Conservation (phyloP, 2,888 invertebrate species). For the Muscina levida region DNA sequence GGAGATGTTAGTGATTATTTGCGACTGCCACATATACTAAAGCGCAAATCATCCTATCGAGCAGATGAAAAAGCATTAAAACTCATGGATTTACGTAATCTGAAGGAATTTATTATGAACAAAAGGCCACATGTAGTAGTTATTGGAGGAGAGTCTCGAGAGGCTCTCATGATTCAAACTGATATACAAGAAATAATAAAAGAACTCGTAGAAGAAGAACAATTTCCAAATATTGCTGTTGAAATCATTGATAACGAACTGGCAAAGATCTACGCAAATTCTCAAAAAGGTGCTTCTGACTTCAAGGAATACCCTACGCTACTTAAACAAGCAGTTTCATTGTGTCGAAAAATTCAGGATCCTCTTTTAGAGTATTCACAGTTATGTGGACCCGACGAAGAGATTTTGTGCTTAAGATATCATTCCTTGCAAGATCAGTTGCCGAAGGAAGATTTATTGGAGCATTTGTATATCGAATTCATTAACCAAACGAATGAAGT, state of each 20-base stretch:
- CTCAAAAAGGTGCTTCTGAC: constrained; percentile 89
- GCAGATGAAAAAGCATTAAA: constrained; percentile 85
- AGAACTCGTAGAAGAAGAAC: constrained; percentile 89
- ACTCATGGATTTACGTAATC: constrained; percentile 84
- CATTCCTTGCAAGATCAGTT: constrained; percentile 92
- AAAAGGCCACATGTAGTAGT: constrained; percentile 97
- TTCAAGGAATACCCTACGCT: constrained; percentile 96
- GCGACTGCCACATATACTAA: constrained; percentile 91
- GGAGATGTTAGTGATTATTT: constrained; percentile 96
- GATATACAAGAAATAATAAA: constrained; percentile 88
- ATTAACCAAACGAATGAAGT: constrained; percentile 98
- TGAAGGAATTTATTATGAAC: constrained; percentile 90
- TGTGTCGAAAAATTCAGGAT: constrained; percentile 96
- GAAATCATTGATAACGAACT: constrained; percentile 97
- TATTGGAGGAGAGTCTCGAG: constrained; percentile 94
- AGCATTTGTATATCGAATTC: constrained; percentile 92
- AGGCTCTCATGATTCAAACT: constrained; percentile 89
- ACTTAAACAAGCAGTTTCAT: constrained; percentile 94
- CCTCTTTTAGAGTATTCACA: constrained; percentile 98
- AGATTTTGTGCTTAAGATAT: constrained; percentile 95
- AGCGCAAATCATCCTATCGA: constrained; percentile 87
- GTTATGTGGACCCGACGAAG: constrained; percentile 96
- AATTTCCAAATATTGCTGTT: constrained; percentile 92
- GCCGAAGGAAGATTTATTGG: constrained; percentile 91
- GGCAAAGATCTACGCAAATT: constrained; percentile 94